Percentiles rank a stretch among this genome's conserved stretches.
Conservation (phyloP, 2,797 vertebrate genomes). For the Chrosomus eos region DNA sequence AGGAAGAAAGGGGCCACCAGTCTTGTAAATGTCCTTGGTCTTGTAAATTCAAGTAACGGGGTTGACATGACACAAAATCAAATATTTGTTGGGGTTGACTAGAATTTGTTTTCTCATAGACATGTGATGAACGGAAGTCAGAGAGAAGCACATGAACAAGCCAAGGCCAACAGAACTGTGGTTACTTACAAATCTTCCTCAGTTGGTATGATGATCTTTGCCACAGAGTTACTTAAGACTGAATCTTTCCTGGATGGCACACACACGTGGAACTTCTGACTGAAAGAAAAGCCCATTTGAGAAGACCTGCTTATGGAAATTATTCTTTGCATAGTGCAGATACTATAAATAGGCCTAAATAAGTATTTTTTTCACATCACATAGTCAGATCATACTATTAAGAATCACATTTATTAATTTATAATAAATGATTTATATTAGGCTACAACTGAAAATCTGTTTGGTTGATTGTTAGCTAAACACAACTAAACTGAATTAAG, state of each 20-base stretch:
- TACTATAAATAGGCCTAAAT: background rate
- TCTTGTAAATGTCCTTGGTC: background rate
- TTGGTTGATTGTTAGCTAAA: background rate
- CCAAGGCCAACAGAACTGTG: background rate
- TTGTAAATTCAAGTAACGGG: background rate
- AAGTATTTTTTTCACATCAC: background rate
- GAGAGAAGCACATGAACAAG: background rate
- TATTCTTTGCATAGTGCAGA: background rate
- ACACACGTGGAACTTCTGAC: constrained; percentile 9
- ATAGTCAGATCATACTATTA: background rate
- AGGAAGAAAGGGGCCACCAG: no score
- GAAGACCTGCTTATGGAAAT: background rate
- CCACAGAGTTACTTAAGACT: background rate
- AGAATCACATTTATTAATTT: background rate
- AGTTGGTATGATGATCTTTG: background rate
- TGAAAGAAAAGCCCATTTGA: background rate
- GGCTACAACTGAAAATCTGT: background rate
- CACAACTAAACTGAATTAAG: no score
- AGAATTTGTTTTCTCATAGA: background rate
- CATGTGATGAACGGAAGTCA: background rate
- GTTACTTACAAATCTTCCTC: background rate
- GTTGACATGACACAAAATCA: background rate
- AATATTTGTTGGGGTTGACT: background rate
- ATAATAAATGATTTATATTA: background rate
- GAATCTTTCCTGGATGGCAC: background rate